Percentiles rank a stretch among this genome's conserved stretches.
Evolutionary conservation across 2,113 vertebrate genomes (phyloP).

Genomic region (Pelodiscus sinensis): DNA sequence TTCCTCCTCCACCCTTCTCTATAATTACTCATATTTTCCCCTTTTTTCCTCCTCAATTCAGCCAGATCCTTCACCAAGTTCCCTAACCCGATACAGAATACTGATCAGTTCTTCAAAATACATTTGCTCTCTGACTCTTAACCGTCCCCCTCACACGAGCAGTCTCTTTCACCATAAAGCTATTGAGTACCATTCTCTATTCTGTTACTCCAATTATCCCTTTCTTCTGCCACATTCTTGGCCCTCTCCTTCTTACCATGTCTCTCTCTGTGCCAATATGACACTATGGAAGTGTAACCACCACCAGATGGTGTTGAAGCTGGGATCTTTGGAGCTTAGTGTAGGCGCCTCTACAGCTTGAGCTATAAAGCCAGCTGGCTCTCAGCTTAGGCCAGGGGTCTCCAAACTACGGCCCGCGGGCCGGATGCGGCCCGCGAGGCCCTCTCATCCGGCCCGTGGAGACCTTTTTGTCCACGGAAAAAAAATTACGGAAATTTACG

Average conservation of each 20-base stretch:
- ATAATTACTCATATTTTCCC: not conserved
- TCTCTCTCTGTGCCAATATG: not conserved
- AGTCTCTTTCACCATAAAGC: not conserved
- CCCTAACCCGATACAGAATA: not conserved
- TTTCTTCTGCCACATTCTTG: not conserved
- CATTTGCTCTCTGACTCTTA: not conserved
- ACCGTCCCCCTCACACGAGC: not conserved
- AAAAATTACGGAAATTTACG: no score
- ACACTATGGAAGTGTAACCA: not conserved
- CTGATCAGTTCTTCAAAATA: not conserved
- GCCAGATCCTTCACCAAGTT: not conserved
- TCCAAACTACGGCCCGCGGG: no score
- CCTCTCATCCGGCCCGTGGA: no score
- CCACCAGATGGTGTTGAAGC: no score
- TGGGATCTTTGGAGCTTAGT: no score
- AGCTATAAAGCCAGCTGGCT: no score
- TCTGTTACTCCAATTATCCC: not conserved
- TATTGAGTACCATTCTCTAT: not conserved
- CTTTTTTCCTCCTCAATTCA: not conserved
- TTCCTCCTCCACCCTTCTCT: not conserved
- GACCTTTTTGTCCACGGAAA: no score
- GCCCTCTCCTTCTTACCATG: not conserved
- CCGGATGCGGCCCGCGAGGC: no score
- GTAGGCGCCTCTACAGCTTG: no score
- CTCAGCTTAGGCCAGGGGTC: no score